Percentiles rank a stretch among this genome's conserved stretches.
Conservation (phyloP, 2,797 vertebrate genomes). For the Phoebastria nigripes region DNA sequence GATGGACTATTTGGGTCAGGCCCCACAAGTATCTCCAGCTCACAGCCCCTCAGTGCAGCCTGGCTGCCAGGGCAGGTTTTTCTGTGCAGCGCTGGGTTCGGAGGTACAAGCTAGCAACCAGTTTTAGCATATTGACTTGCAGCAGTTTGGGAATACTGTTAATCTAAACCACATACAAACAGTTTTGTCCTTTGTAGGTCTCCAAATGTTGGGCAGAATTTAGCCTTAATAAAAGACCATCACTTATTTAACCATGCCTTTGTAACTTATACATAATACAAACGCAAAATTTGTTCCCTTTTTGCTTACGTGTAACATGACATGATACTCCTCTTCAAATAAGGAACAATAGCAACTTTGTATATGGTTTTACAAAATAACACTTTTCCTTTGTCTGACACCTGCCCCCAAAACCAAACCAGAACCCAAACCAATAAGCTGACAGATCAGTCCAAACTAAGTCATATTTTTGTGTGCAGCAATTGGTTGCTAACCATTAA, state of each 20-base stretch:
- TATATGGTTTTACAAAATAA: not conserved
- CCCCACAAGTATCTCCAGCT: not conserved
- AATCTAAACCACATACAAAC: not conserved
- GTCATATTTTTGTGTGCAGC: not conserved
- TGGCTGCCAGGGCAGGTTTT: not conserved
- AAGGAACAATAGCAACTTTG: not conserved
- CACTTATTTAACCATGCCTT: not conserved
- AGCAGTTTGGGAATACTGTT: not conserved
- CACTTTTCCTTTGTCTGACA: not conserved
- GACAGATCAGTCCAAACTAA: not conserved
- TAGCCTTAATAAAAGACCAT: not conserved
- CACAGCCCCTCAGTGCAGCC: fast-evolving
- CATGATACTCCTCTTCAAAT: not conserved
- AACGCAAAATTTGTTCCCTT: not conserved
- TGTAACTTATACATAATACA: not conserved
- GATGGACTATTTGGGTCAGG: not conserved
- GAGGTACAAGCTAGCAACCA: not conserved
- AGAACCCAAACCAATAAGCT: not conserved
- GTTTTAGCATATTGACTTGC: not conserved
- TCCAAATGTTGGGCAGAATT: not conserved
- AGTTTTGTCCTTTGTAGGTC: not conserved
- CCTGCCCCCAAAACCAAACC: not conserved
- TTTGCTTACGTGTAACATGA: not conserved
- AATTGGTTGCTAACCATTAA: not conserved
- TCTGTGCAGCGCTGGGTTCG: not conserved